Base-by-base conservation (phyloP, 2,113 vertebrate genomes). In the Thinocorus orbignyianus region DNA sequence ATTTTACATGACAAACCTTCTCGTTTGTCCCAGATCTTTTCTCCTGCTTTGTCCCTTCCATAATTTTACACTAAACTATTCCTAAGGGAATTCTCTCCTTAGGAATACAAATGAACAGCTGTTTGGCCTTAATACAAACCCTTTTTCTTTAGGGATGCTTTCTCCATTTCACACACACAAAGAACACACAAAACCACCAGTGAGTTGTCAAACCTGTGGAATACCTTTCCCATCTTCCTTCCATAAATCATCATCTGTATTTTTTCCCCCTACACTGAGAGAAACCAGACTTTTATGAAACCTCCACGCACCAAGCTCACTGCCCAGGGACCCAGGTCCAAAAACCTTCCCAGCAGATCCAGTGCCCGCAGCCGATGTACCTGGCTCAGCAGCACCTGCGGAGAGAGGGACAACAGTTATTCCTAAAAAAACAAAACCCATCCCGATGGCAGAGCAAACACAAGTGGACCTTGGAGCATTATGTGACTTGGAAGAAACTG, bases 311-410 rank as follows among this genome's bases (percentile, higher is more conserved):
- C 99, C 99, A 99, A 97, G 95, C 99, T 99, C 73, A 99, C 99
- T 0, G 99, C 99, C 99, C 99, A 99, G 54, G 99, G 99, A 13
- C 99, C 99, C 93, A 99, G 98, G 97, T 99, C 99, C 98, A 99
- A 93, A 93, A 99, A 99, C 24, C 98, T 97, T 8, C 99, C 99
- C 41, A 99, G 98, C 96, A 99, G 95, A 88, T 99, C 99, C 35
- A 99, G 98, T 11, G 99, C 99, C 71, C 99, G 97, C 77, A 99
- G 98, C 31, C 99, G 98, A 95, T 99, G 99, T 62, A 99, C 99
- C 93, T 99, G 99, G 97, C 99, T 99, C 49, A 99, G 97, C 95
- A 99, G 98, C 79, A 99, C 99, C 99, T 99, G 97, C n/a, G 82
- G 97, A 97, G 83, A 41, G 19, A 86, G 54, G 31, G 35, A 61